Base-by-base conservation (phyloP, 2,888 invertebrate genomes). In the Micoletzkya japonica region DNA sequence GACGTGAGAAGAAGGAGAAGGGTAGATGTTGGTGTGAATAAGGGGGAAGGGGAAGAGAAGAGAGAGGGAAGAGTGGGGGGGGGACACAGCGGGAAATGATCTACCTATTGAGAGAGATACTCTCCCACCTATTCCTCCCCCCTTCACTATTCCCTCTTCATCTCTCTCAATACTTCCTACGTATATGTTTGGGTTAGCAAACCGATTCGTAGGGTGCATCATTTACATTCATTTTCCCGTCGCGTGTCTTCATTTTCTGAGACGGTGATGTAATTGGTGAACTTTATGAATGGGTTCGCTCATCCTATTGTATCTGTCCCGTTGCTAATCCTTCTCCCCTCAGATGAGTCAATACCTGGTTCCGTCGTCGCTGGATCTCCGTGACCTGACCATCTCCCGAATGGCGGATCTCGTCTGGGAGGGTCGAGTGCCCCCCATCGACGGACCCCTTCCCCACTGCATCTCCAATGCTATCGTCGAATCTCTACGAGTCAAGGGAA, bases 391-490 rank as follows among this genome's bases (percentile, higher is more conserved):
- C 6, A 24, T 54, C 24, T 7, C 17, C 24, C 54, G 54, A 20
- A 10, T 54, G 7, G 54, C 17, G 17, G 54, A 57, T 26, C 39
- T 10, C 34, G n/a, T 66, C 17, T 54, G 32, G 34, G 58, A 49
- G 17, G 37, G 26, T 32, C 56, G 67, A 32, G 67, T 67, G 7
- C 67, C 67, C 39, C 67, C 67, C 7, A 67, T 67, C 24, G 67
- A 67, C 24, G 67, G 67, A 2, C 67, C 57, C 20, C 44, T 67
- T 2, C 67, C 67, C 20, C 39, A 67, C 14, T 57, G 24, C 0
- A 36, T 67, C 7, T 67, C 67, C 14, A 67, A 67, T 57, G 57
- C 57, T 7, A 28, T 67, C 10, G 17, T 67, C 24, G 20, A 67
- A n/a, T 67, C 56, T 7, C 26, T 67, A 49, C 26, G 44, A 32